Conservation (phyloP, 1,140 invertebrate species). For the Zelostemma sp. region DNA sequence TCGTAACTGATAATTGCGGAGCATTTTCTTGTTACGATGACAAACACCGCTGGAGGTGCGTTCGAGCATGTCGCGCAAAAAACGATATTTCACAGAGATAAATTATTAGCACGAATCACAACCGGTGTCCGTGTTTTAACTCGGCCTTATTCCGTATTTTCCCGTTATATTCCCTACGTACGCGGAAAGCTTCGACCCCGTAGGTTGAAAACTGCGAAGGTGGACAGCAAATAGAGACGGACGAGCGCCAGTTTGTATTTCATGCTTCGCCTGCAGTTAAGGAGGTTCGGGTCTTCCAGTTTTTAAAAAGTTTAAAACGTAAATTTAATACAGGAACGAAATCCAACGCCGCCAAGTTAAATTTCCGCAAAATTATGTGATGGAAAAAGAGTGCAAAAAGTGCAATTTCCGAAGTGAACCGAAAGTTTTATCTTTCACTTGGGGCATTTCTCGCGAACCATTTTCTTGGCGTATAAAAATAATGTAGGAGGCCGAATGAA, state of each 20-base stretch:
- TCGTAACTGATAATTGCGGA: too few relatives aligned
- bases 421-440: too few relatives aligned
- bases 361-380: too few relatives aligned
- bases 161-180: slow-evolving; percentile 35
- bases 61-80: background rate
- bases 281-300: background rate
- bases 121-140: slow-evolving; percentile 48
- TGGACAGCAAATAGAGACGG: slow-evolving; percentile 35
- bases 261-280: background rate
- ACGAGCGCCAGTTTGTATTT: slow-evolving; percentile 12
- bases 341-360: too few relatives aligned
- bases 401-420: background rate
- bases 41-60: background rate
- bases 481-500: too few relatives aligned
- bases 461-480: too few relatives aligned
- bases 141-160: slow-evolving; percentile 57
- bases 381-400: too few relatives aligned
- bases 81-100: slow-evolving; percentile 56
- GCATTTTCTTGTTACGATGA: too few relatives aligned
- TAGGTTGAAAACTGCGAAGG: slow-evolving; percentile 31
- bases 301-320: background rate
- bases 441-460: too few relatives aligned
- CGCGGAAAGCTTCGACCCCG: slow-evolving; percentile 16
- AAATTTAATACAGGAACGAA: too few relatives aligned
- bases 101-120: slow-evolving; percentile 63